Base-by-base conservation (phyloP, 1,140 invertebrate genomes). In the Thaumatotibia leucotreta region DNA sequence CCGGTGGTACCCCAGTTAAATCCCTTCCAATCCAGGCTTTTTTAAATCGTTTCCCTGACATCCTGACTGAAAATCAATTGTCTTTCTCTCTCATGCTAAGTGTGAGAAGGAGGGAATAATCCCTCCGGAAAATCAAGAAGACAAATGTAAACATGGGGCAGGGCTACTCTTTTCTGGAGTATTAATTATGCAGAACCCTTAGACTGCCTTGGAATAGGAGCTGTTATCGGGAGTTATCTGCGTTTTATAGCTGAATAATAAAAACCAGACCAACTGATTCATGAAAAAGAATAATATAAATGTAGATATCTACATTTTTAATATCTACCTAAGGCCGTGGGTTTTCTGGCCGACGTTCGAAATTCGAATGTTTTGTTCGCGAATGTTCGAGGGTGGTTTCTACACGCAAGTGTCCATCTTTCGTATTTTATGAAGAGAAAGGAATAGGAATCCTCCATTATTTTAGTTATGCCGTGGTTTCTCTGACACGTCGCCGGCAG, bases 131-230 rank as follows among this genome's bases (percentile, higher is more conserved):
- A 79, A 82, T 82, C 77, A 82, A 83, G 81, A 82, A 77, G 70
- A 58, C 52, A 69, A 74, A 54, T 72, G 72, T 75, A 81, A 77
- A 80, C 74, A 79, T 58, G 73, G 72, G 79, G 49, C 45, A 33
- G 61, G 68, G 50, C 58, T 72, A 79, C 80, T 83, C 75, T 79
- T 82, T 80, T 79, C 64, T 64, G 64, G 45, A 70, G 73, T 72
- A 77, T 82, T 82, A 82, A 84, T 84, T 84, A 82, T 86, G 75
- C 77, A 79, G 58, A 76, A 72, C 68, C 73, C 71, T 58, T 68
- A 69, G 49, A 73, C 72, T 73, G 77, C 72, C 76, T 5, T 14
- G 52, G 52, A 39, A 4, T 11, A 5, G 29, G 8, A 23, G 2
- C 23, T 27, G 11, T 23, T 22, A 22, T 2, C 22, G 49, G 22